These are phyloP conservation scores for Pardalotus punctatus DNA, from an alignment of 2,113 vertebrate genomes.

Conservation along the genomic window DNA sequence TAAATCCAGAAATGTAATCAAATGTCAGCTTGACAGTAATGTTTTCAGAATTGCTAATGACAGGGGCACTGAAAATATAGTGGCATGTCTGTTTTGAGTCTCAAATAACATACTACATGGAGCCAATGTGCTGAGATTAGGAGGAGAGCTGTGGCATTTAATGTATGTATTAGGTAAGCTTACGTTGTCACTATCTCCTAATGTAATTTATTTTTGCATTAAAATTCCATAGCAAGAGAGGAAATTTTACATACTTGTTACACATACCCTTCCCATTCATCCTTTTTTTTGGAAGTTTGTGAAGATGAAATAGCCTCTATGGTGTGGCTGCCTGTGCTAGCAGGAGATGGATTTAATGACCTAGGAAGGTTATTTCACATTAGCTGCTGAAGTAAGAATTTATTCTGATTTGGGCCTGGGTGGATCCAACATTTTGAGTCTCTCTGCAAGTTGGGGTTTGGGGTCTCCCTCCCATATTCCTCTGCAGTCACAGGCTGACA, in stretches of 20 bases:
- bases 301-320: background rate
- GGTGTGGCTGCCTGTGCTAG: background rate
- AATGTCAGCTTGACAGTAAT: background rate
- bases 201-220: background rate
- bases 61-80: background rate
- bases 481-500: background rate
- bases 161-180: background rate
- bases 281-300: background rate
- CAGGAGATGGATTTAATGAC: background rate
- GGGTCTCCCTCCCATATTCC: background rate
- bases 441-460: background rate
- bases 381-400: background rate
- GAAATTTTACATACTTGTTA: background rate
- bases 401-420: background rate
- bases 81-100: background rate
- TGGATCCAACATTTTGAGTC: background rate
- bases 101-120: background rate
- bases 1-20: slow-evolving; percentile 22
- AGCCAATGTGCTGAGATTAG: background rate
- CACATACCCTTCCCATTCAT: background rate
- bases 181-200: rapidly evolving
- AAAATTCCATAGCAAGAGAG: background rate
- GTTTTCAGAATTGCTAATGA: background rate
- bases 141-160: background rate
- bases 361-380: background rate